Evolutionary conservation across 2,113 vertebrate species (phyloP).

Genomic region (Entelurus aequoreus): DNA sequence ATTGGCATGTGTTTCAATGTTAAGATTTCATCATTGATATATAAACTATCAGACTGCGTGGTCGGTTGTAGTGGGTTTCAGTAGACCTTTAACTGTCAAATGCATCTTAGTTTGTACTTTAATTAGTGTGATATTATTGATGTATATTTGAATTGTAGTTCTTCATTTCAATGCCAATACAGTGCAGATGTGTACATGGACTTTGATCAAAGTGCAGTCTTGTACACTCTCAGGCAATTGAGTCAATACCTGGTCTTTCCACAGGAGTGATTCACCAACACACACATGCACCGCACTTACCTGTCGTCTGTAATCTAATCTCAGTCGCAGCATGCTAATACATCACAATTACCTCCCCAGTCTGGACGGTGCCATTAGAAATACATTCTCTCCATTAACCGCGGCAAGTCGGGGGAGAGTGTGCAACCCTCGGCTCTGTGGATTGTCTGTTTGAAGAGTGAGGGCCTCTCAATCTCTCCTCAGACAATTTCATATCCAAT

Average conservation of each 20-base stretch:
- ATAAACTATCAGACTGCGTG: too few species aligned
- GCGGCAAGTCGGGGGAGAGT: constrained; percentile 4
- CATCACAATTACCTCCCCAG: constrained; percentile 59
- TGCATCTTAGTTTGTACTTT: too few species aligned
- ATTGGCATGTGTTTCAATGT: too few species aligned
- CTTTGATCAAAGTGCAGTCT: not conserved
- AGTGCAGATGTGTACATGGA: not conserved
- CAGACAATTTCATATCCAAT: constrained; percentile 58
- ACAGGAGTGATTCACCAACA: constrained; percentile 8
- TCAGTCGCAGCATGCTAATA: constrained; percentile 48
- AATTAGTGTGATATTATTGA: not conserved
- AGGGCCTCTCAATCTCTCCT: constrained; percentile 35
- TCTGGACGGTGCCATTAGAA: constrained; percentile 58
- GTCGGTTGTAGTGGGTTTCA: too few species aligned
- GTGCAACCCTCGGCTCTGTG: constrained; percentile 13
- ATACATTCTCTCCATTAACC: constrained; percentile 55
- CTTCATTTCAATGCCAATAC: not conserved
- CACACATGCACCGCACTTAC: constrained; percentile 25
- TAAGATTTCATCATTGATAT: too few species aligned
- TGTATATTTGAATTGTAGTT: not conserved
- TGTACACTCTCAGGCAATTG: not conserved
- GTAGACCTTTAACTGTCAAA: too few species aligned
- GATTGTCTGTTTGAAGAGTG: constrained; percentile 33
- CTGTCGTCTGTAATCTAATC: constrained; percentile 58
- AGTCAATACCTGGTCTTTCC: constrained; percentile 43